Conservation (phyloP, 2,888 invertebrate species). For the Nasonovia ribisnigri region DNA sequence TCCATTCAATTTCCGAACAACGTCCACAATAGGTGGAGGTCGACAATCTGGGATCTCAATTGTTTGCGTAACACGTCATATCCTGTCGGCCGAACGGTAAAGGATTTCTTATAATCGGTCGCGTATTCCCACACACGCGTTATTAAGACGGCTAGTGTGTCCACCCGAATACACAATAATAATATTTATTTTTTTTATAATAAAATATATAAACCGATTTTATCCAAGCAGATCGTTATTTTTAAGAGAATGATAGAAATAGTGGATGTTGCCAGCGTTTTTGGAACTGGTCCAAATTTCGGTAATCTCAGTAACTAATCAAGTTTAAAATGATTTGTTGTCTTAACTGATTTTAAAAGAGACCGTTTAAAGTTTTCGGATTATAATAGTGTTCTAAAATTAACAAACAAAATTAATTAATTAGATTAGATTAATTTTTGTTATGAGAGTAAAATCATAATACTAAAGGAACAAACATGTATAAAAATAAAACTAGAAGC, state of each 20-base stretch:
- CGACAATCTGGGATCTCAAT: constrained; percentile 59
- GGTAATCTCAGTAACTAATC: constrained; percentile 56
- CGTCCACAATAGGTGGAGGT: constrained; percentile 42
- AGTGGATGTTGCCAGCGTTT: constrained; percentile 23
- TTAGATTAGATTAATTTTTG: constrained; percentile 33
- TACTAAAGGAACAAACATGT: neutral
- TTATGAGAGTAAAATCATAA: constrained; percentile 34
- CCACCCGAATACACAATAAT: constrained; percentile 50
- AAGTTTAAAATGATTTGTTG: constrained; percentile 58
- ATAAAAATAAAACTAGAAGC: neutral
- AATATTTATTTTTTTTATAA: neutral
- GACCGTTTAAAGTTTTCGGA: constrained; percentile 48
- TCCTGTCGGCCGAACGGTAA: constrained; percentile 56
- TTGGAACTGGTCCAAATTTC: constrained; percentile 44
- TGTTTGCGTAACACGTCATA: constrained; percentile 63
- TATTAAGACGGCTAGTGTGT: constrained; percentile 44
- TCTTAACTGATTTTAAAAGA: constrained; percentile 57
- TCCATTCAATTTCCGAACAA: constrained; percentile 58
- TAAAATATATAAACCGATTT: constrained; percentile 22
- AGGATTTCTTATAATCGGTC: constrained; percentile 43
- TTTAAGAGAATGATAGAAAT: constrained; percentile 30
- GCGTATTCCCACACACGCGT: constrained; percentile 48
- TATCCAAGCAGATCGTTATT: constrained; percentile 52
- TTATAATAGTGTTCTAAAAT: constrained; percentile 54
- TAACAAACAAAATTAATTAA: constrained; percentile 45